Base-by-base conservation (phyloP, 2,113 vertebrate genomes). In the Brachirus orientalis region DNA sequence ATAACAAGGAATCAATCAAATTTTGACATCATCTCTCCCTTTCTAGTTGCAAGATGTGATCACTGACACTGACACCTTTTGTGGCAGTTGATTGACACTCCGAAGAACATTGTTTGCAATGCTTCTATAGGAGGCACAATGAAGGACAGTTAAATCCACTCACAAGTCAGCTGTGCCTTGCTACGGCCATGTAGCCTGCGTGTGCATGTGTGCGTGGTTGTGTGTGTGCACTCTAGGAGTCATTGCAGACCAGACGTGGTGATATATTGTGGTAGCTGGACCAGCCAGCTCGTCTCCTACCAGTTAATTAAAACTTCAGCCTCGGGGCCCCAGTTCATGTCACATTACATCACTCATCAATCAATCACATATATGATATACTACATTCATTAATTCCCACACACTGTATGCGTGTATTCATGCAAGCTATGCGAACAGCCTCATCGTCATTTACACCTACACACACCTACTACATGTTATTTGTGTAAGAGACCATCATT, bases 231-330 rank as follows among this genome's bases (percentile, higher is more conserved):
- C 20, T 61, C 22, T 54, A 5, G 14, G 37, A 71, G 20, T 73
- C 53, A 61, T 38, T 51, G 43, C 33, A 14, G 63, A 69, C 65
- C 44, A 82, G 60, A 78, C 59, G 40, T 53, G 35, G 64, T 83
- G 70, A 88, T 78, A 79, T 69, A 82, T 65, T 56, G 67, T 69
- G 36, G 75, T 68, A 61, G 61, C 51, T 4, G 2, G 53, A 71
- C 66, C 69, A 64, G 59, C 19, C 45, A 66, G 50, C 52, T 80
- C 52, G 43, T 72, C 60, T 85, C 48, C 57, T 43, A 28, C 50
- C 43, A 65, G 36, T 85, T 89, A 71, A 87, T 88, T 85, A 79
- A 82, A 87, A 66, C 46, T 45, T 75, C 36, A 55, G 52, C 57
- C 48, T 60, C 11, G 57, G 65, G 72, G 56, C 68, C 28, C 43